phyloP scores from a whole-genome alignment of 1,140 invertebrate genomes.

The Stegodyphus dumicola region DNA sequence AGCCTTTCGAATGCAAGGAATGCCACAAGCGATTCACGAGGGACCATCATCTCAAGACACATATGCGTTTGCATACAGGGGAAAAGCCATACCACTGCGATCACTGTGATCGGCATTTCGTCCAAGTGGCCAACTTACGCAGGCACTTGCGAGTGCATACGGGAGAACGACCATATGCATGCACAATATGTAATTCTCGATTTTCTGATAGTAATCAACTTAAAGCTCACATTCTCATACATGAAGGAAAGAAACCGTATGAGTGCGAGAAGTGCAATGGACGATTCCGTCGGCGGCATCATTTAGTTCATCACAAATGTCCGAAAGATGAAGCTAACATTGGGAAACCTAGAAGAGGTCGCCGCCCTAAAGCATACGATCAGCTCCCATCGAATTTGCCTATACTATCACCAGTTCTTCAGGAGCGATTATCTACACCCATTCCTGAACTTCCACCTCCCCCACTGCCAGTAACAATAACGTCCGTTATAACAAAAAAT shows the following conservation, averaged over 20 bases:
- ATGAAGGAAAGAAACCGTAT: slow-evolving; percentile 90
- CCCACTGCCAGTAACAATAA: not conserved
- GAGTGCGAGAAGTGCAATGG: slow-evolving; percentile 80
- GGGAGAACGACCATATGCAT: slow-evolving; percentile 92
- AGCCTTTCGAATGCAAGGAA: slow-evolving; percentile 94
- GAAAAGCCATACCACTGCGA: slow-evolving; percentile 93
- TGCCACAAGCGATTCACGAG: slow-evolving; percentile 95
- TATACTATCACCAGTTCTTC: slow-evolving; percentile 5
- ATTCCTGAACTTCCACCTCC: slow-evolving; percentile 11
- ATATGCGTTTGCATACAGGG: slow-evolving; percentile 91
- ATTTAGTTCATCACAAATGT: slow-evolving; percentile 87
- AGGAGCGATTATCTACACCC: slow-evolving; percentile 22
- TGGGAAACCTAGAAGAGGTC: slow-evolving; percentile 67
- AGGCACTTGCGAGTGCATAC: slow-evolving; percentile 95
- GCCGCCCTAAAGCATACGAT: slow-evolving; percentile 63
- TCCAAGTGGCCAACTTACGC: slow-evolving; percentile 91
- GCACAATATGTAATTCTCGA: slow-evolving; percentile 85
- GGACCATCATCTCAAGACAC: slow-evolving; percentile 93
- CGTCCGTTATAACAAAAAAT: slow-evolving; percentile 34
- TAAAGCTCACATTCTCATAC: slow-evolving; percentile 88
- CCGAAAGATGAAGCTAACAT: slow-evolving; percentile 68
- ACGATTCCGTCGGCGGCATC: slow-evolving; percentile 84
- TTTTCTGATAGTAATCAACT: slow-evolving; percentile 95
- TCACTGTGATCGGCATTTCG: slow-evolving; percentile 90
- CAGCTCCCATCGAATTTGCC: slow-evolving; percentile 13